Base-by-base conservation (phyloP, 2,113 vertebrate species). In the Typhlomys cinereus region DNA sequence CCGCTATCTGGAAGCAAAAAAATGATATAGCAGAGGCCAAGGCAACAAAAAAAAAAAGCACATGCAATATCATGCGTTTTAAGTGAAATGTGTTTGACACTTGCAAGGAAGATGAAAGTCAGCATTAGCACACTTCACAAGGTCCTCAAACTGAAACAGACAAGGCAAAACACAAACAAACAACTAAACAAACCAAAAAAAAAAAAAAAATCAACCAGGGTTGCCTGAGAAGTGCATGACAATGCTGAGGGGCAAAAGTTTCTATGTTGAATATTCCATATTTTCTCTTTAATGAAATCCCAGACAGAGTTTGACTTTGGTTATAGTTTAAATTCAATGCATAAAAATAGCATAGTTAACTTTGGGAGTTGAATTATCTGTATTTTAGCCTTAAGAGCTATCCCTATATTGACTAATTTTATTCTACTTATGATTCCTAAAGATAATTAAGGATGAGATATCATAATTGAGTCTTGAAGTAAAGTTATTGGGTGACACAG, bases 1-100 rank as follows among this genome's bases (percentile, higher is more conserved):
- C 99, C 99, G 98, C 99, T 99, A 98, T 99, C 99, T 99, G 99
- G 98, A 99, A 99, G 98, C 98, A 98, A 98, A 99, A 98, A 98
- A 97, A 96, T 96, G 97, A 97, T 97, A 98, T 98, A 97, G 97
- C 93, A 98, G 98, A 97, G 97, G 98, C 97, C 97, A 97, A 96
- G 96, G 96, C 97, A 93, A 95, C 97, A 81, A 57, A 71, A 46
- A 81, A 57, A 71, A 46, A 93, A 94, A 97, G 98, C 97, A 98
- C 98, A 98, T 98, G 98, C 98, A 97, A 97, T 97, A 95, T 95
- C 95, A 50, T 88, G 97, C 91, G 50, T 87, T 87, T 82, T 66
- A 67, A 89, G 88, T 71, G 75, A 87, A 93, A 94, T 31, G 95
- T 1, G 83, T 78, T 86, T 91, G 92, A 95, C 79, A 69, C 1